Percentiles rank a stretch among this genome's conserved stretches.
These are phyloP conservation scores for Drosophila bocki DNA, from an alignment of 1,140 invertebrate genomes.

Conservation along the genomic window DNA sequence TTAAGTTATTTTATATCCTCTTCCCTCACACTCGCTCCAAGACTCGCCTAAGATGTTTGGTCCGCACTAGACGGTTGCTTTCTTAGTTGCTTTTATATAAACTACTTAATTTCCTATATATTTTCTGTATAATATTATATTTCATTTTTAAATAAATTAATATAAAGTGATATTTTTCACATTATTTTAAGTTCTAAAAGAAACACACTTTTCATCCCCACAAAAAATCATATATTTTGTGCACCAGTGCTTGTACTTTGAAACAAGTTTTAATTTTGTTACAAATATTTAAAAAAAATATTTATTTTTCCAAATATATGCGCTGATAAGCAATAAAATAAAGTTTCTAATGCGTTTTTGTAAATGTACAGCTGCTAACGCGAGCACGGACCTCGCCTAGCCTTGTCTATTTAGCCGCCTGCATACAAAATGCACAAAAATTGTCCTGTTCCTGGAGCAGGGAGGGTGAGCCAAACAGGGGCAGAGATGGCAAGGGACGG, in stretches of 20 bases:
- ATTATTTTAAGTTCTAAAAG: no score
- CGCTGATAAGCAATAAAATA: slow-evolving; percentile 16
- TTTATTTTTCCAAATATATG: neutral
- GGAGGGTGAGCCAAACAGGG: neutral
- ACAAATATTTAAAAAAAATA: neutral
- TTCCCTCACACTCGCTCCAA: neutral
- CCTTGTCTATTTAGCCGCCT: slow-evolving; percentile 80
- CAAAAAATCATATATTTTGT: neutral
- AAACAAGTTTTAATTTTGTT: no score
- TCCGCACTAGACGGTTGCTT: no score
- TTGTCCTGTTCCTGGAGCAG: slow-evolving; percentile 63
- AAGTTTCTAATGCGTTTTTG: slow-evolving; percentile 7
- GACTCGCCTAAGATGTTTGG: neutral
- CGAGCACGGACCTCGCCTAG: slow-evolving; percentile 41
- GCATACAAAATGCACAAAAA: slow-evolving; percentile 82
- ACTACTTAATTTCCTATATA: neutral
- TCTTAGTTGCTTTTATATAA: neutral
- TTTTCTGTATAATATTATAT: neutral
- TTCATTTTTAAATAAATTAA: neutral
- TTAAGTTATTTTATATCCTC: neutral
- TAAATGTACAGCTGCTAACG: slow-evolving; percentile 13
- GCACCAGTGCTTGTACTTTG: neutral
- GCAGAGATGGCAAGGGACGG: neutral
- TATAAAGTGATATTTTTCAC: neutral
- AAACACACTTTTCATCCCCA: no score